Conservation (phyloP, 2,797 vertebrate species). For the Staurois parvus region DNA sequence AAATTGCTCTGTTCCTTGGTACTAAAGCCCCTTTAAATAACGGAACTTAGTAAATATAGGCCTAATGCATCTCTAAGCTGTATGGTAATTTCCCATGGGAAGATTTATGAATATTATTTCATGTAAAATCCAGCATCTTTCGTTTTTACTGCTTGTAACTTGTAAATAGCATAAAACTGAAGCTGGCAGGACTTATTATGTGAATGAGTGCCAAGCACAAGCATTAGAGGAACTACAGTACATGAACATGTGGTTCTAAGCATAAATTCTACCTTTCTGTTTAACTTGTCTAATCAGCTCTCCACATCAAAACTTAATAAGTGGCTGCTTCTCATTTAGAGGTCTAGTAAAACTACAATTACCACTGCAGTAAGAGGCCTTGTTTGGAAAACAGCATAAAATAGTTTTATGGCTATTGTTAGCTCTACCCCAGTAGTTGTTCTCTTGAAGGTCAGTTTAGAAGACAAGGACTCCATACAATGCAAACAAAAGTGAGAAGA, state of each 20-base stretch:
- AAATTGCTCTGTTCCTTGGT: neutral
- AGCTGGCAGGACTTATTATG: constrained; percentile 64
- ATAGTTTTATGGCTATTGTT: constrained; percentile 73
- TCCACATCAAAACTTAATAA: constrained; percentile 74
- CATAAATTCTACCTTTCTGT: constrained; percentile 70
- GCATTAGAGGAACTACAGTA: constrained; percentile 60
- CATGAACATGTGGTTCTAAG: constrained; percentile 59
- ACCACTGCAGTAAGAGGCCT: constrained; percentile 68
- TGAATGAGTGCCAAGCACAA: constrained; percentile 48
- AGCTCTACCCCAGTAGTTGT: constrained; percentile 69
- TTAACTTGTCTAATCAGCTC: constrained; percentile 73
- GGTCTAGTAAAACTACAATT: constrained; percentile 74
- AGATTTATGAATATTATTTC: constrained; percentile 77
- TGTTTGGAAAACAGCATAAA: constrained; percentile 73
- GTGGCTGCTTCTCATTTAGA: constrained; percentile 76
- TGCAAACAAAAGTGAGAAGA: constrained; percentile 47
- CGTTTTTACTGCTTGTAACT: constrained; percentile 69
- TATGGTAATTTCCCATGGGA: constrained; percentile 67
- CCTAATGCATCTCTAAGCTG: constrained; percentile 72
- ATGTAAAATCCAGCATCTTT: constrained; percentile 74
- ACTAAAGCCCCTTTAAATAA: constrained; percentile 21
- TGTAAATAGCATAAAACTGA: constrained; percentile 67
- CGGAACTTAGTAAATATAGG: constrained; percentile 47
- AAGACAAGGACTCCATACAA: constrained; percentile 57
- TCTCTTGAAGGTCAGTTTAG: constrained; percentile 72